Evolutionary conservation across 2,113 vertebrate genomes (phyloP).

Genomic region (Zosterops hypoxanthus): DNA sequence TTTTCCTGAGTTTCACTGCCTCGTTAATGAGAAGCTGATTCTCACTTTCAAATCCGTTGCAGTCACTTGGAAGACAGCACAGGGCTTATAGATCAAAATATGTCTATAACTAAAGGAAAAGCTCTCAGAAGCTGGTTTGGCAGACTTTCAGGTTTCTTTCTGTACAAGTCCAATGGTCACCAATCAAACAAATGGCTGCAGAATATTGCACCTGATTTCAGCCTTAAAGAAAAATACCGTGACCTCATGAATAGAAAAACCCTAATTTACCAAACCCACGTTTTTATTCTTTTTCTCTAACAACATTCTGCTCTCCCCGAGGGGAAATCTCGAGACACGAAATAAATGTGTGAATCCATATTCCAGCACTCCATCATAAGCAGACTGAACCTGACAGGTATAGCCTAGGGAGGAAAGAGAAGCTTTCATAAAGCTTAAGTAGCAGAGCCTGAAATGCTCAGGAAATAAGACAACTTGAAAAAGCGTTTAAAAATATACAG

Average conservation of each 20-base stretch:
- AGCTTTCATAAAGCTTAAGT: conserved; percentile 30
- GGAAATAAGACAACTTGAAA: background rate
- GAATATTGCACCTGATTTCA: background rate
- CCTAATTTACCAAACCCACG: background rate
- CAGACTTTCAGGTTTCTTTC: background rate
- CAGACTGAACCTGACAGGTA: conserved; percentile 47
- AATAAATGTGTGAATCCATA: conserved; percentile 19
- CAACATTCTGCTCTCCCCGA: background rate
- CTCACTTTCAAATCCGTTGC: background rate
- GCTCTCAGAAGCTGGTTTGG: background rate
- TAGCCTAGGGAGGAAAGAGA: conserved; percentile 42
- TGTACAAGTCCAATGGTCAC: background rate
- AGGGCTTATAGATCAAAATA: background rate
- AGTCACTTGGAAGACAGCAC: background rate
- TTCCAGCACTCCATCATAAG: conserved; percentile 16
- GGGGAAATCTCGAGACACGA: background rate
- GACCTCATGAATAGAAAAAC: background rate
- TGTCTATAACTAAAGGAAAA: background rate
- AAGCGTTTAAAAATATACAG: background rate
- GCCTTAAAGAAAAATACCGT: background rate
- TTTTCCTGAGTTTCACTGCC: background rate
- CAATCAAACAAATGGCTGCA: background rate
- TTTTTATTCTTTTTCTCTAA: background rate
- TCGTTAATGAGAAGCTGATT: background rate
- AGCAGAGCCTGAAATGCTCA: conserved; percentile 12